These are phyloP conservation scores for Melieria crassipennis DNA, from an alignment of 2,888 invertebrate species.

Conservation along the genomic window DNA sequence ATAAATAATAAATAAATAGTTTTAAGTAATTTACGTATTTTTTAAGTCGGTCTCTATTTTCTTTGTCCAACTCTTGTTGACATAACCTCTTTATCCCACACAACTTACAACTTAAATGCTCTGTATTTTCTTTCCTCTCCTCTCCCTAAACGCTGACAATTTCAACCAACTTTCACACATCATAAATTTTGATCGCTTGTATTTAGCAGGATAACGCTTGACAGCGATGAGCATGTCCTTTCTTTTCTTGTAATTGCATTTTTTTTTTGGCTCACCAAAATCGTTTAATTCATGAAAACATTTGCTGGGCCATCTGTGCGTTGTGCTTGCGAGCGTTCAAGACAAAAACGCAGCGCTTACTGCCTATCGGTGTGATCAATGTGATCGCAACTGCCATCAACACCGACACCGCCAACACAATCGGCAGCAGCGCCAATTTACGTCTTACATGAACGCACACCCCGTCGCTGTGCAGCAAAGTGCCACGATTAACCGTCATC, in stretches of 20 bases:
- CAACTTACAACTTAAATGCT: too few relatives aligned
- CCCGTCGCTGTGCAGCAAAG: constrained; percentile 4
- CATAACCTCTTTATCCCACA: too few relatives aligned
- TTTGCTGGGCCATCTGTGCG: constrained; percentile 8
- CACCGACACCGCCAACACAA: constrained; percentile 38
- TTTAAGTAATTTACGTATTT: too few relatives aligned
- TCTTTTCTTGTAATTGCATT: too few relatives aligned
- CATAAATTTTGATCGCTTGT: constrained; percentile 48
- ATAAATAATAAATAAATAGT: too few relatives aligned
- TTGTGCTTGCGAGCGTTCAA: background rate
- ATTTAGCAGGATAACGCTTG: constrained; percentile 28
- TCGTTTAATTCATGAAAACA: constrained; percentile 2
- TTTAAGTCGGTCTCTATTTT: too few relatives aligned
- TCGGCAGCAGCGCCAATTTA: constrained; percentile 20
- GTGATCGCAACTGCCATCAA: constrained; percentile 13
- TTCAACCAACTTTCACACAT: constrained; percentile 44
- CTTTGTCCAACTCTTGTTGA: too few relatives aligned
- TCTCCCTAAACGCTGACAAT: constrained; percentile 5
- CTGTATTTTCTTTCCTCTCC: constrained; percentile 25
- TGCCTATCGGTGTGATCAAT: background rate
- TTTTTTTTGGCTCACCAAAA: background rate
- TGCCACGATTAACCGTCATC: constrained; percentile 15
- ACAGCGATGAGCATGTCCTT: too few relatives aligned
- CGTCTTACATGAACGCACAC: constrained; percentile 35
- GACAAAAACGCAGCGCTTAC: background rate